phyloP scores from a whole-genome alignment of 2,797 vertebrate species.

The Cephalopachus bancanus region DNA sequence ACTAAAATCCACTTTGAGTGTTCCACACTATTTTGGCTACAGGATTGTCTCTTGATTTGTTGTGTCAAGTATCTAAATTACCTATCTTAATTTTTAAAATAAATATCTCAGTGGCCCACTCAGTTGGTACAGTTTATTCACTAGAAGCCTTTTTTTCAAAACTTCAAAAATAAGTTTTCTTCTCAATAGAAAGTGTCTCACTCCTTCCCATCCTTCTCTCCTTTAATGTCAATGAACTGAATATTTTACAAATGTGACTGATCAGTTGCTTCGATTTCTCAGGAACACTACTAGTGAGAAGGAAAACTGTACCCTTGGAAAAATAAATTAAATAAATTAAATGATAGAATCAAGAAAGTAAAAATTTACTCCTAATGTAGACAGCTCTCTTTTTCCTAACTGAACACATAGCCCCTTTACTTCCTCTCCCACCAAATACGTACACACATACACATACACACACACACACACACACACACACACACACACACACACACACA shows the following conservation, averaged over 20 bases:
- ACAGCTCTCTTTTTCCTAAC: not conserved
- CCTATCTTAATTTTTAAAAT: not conserved
- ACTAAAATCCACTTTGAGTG: not conserved
- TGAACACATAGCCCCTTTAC: not conserved
- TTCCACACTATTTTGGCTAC: not conserved
- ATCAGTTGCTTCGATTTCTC: slow-evolving; percentile 50
- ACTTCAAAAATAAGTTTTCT: not conserved
- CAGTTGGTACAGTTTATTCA: not conserved
- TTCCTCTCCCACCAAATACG: not conserved
- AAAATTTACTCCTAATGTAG: not conserved
- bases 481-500: not conserved
- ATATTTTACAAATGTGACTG: slow-evolving; percentile 25
- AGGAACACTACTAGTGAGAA: slow-evolving; percentile 47
- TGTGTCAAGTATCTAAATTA: not conserved
- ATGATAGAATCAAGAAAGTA: not conserved
- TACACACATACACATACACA: rapidly evolving
- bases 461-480: not conserved
- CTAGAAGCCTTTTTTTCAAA: not conserved
- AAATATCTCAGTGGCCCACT: not conserved
- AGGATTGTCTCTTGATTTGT: not conserved
- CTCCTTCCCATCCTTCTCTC: not conserved
- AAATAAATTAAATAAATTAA: slow-evolving; percentile 54
- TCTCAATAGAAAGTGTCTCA: not conserved
- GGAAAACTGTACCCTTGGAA: not conserved
- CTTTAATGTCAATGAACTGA: slow-evolving; percentile 11